Evolutionary conservation across 2,888 invertebrate species (phyloP).

Genomic region (Reticulitermes lucifugus): DNA sequence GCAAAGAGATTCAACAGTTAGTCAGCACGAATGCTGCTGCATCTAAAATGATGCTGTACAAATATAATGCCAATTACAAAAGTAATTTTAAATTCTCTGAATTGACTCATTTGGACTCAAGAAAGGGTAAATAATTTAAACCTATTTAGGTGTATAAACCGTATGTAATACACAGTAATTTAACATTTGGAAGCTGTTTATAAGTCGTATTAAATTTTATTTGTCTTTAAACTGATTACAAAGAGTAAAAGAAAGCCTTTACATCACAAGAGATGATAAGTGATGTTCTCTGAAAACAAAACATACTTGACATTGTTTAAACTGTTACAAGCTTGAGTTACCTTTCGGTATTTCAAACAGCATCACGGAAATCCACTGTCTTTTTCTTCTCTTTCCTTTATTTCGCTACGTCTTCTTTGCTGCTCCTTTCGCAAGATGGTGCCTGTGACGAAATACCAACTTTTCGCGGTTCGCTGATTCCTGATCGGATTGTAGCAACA

Average conservation of each 20-base stretch:
- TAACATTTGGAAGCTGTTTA: too few species aligned
- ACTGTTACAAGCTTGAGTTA: neutral
- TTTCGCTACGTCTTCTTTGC: neutral
- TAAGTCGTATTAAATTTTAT: neutral
- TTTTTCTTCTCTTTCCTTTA: neutral
- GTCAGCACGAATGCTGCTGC: too few species aligned
- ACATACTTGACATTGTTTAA: neutral
- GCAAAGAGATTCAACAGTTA: too few species aligned
- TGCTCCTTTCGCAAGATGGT: constrained; percentile 2
- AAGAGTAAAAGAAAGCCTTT: neutral
- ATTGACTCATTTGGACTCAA: too few species aligned
- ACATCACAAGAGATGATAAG: neutral
- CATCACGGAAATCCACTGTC: neutral
- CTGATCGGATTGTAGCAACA: constrained; percentile 45
- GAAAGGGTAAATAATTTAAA: too few species aligned
- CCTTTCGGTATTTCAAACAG: neutral
- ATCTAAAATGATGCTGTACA: too few species aligned
- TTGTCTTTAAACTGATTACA: neutral
- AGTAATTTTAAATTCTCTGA: too few species aligned
- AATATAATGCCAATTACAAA: too few species aligned
- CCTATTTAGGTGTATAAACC: too few species aligned
- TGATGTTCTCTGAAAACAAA: neutral
- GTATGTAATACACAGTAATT: too few species aligned
- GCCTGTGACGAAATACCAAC: constrained; percentile 48
- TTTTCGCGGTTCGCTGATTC: constrained; percentile 46